These are phyloP conservation scores for Geotrupes spiniger DNA, from an alignment of 2,888 invertebrate genomes.

Conservation along the genomic window DNA sequence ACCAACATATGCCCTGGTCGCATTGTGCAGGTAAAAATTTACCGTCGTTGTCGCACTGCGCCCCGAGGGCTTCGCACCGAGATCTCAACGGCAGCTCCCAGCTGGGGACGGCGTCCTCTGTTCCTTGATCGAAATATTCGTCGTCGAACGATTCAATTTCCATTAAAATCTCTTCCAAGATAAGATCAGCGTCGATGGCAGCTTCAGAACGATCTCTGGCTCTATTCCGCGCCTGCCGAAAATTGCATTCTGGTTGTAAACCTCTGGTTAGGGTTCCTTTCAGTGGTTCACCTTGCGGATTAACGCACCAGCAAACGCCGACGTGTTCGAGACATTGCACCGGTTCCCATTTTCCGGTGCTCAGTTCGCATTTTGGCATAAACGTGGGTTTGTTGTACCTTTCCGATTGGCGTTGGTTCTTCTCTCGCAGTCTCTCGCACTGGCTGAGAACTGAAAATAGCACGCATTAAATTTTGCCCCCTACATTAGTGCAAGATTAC, in stretches of 20 bases:
- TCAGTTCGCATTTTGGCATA: slow-evolving; percentile 70
- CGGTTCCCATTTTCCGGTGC: slow-evolving; percentile 74
- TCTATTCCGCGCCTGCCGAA: slow-evolving; percentile 70
- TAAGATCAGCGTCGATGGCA: slow-evolving; percentile 54
- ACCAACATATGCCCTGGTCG: slow-evolving; percentile 73
- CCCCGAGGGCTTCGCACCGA: slow-evolving; percentile 52
- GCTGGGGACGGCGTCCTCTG: slow-evolving; percentile 26
- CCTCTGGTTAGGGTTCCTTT: slow-evolving; percentile 78
- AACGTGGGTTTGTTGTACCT: slow-evolving; percentile 73
- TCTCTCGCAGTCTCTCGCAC: slow-evolving; percentile 76
- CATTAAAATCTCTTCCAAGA: slow-evolving; percentile 68
- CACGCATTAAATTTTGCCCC: background rate
- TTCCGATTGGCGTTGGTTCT: slow-evolving; percentile 70
- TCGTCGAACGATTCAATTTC: slow-evolving; percentile 59
- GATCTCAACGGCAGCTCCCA: slow-evolving; percentile 40
- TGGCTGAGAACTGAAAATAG: slow-evolving; percentile 64
- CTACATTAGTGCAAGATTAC: too few relatives aligned
- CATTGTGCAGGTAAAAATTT: slow-evolving; percentile 76
- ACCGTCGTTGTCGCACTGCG: slow-evolving; percentile 66
- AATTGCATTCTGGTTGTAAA: slow-evolving; percentile 73
- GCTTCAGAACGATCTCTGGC: slow-evolving; percentile 42
- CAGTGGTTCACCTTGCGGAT: slow-evolving; percentile 74
- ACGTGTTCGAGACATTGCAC: slow-evolving; percentile 75
- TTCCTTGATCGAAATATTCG: slow-evolving; percentile 49
- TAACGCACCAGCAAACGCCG: slow-evolving; percentile 87